These are phyloP conservation scores for Neogobius melanostomus DNA, from an alignment of 2,113 vertebrate genomes.

Conservation along the genomic window DNA sequence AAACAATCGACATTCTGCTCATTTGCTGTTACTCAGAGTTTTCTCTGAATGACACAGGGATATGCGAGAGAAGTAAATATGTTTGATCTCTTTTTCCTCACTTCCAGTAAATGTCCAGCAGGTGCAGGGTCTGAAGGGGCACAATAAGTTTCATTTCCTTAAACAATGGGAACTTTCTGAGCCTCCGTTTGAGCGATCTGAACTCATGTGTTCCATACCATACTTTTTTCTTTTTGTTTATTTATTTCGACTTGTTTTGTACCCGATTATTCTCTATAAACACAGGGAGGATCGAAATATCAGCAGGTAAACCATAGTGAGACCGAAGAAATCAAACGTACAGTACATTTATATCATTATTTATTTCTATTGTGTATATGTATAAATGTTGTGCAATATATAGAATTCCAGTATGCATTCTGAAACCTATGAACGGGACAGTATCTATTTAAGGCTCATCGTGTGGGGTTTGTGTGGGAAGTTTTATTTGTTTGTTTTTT, in stretches of 20 bases:
- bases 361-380: slow-evolving; percentile 76
- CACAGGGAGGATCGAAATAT: slow-evolving; percentile 28
- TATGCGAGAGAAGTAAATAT: too few relatives aligned
- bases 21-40: too few relatives aligned
- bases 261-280: slow-evolving; percentile 12
- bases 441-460: slow-evolving; percentile 54
- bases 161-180: not conserved
- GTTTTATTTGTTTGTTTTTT: slow-evolving; percentile 12
- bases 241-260: slow-evolving; percentile 22
- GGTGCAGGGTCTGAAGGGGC: not conserved
- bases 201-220: too few relatives aligned
- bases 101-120: too few relatives aligned
- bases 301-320: slow-evolving; percentile 32
- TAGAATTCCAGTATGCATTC: slow-evolving; percentile 72
- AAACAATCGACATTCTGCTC: too few relatives aligned
- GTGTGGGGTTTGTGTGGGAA: slow-evolving; percentile 45
- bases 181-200: too few relatives aligned
- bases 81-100: too few relatives aligned
- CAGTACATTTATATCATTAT: slow-evolving; percentile 67
- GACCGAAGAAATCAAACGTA: slow-evolving; percentile 24
- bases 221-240: too few relatives aligned
- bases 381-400: slow-evolving; percentile 77
- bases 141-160: not conserved
- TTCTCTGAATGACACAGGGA: too few relatives aligned
- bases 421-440: slow-evolving; percentile 46